Conservation (phyloP, 1,140 invertebrate species). For the Dryas iulia region DNA sequence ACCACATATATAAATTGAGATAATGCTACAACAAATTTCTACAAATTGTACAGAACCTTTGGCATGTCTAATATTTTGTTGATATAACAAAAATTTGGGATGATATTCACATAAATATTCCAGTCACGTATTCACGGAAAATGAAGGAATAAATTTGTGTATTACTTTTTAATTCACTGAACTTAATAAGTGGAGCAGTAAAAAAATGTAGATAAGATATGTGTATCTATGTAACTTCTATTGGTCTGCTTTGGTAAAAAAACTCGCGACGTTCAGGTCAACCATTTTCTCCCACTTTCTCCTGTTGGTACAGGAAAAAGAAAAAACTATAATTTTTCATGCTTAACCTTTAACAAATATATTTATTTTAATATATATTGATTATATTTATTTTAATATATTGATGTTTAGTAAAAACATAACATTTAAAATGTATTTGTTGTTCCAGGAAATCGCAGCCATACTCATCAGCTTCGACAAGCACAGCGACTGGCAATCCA, state of each 20-base stretch:
- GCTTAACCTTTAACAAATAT: too few relatives aligned
- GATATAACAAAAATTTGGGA: neutral
- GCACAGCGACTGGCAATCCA: constrained; percentile 97
- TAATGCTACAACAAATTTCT: too few relatives aligned
- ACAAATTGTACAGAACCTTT: neutral
- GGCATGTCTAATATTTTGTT: neutral
- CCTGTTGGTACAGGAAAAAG: too few relatives aligned
- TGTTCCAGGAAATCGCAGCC: constrained; percentile 97
- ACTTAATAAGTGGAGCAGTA: too few relatives aligned
- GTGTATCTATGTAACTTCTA: too few relatives aligned
- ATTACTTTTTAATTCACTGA: neutral
- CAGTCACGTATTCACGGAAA: neutral
- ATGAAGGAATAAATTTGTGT: neutral
- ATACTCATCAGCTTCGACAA: constrained; percentile 98
- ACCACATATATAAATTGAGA: neutral
- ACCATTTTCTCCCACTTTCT: too few relatives aligned
- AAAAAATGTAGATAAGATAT: too few relatives aligned
- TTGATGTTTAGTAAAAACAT: neutral
- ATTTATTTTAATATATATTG: too few relatives aligned
- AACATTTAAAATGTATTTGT: constrained; percentile 52
- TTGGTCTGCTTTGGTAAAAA: too few relatives aligned
- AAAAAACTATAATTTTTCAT: too few relatives aligned
- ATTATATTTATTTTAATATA: too few relatives aligned
- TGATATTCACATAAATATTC: neutral
- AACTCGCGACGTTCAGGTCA: too few relatives aligned